Evolutionary conservation across 2,797 vertebrate species (phyloP).

Genomic region (Xenopus petersii): DNA sequence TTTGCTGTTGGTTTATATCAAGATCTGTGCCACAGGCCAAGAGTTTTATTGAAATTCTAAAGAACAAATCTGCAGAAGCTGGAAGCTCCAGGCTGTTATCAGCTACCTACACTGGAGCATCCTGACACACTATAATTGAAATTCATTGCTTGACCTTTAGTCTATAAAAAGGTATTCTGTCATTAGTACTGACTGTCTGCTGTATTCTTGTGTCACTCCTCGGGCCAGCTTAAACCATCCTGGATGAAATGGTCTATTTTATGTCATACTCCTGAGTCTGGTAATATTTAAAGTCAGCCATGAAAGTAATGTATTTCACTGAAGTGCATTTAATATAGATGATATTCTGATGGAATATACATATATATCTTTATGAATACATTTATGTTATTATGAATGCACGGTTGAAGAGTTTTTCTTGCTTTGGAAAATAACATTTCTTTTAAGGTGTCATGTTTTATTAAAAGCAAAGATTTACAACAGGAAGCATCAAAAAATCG

Average conservation of each 20-base stretch:
- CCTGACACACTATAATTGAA: slow-evolving; percentile 66
- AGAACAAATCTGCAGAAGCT: slow-evolving; percentile 57
- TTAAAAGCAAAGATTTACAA: no score
- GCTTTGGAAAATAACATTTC: no score
- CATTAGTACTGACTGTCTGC: slow-evolving; percentile 60
- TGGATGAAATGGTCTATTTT: slow-evolving; percentile 62
- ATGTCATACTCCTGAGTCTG: slow-evolving; percentile 55
- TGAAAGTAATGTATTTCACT: slow-evolving; percentile 48
- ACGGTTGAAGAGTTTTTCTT: no score
- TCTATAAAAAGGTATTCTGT: slow-evolving; percentile 61
- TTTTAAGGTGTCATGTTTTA: no score
- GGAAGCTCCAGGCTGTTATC: slow-evolving; percentile 61
- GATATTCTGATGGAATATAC: neutral
- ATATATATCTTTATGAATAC: neutral
- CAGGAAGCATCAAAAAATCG: no score
- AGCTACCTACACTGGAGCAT: slow-evolving; percentile 60
- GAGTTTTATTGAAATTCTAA: slow-evolving; percentile 67
- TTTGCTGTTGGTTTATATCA: slow-evolving; percentile 46
- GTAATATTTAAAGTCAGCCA: slow-evolving; percentile 52
- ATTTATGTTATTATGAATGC: neutral
- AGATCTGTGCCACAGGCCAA: slow-evolving; percentile 54
- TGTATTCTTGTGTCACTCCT: slow-evolving; percentile 61
- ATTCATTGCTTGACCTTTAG: slow-evolving; percentile 67
- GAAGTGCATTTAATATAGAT: slow-evolving; percentile 39
- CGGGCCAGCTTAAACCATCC: slow-evolving; percentile 60